Evolutionary conservation across 2,113 vertebrate species (phyloP), one percentile per base, ranked within the genome.

Genomic region (Proterorhinus semilunaris): DNA sequence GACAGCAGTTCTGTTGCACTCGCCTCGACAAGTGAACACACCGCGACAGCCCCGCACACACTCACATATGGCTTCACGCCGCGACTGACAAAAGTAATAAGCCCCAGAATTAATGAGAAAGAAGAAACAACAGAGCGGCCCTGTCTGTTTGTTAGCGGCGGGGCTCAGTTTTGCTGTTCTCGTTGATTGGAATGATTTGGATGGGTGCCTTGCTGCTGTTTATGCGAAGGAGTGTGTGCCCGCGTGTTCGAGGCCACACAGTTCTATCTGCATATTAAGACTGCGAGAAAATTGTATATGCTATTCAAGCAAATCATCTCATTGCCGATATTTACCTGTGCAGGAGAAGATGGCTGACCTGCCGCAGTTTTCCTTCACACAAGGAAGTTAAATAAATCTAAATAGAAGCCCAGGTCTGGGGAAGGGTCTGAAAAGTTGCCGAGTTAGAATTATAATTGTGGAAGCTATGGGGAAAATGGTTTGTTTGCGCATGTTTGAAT

Each of bases 131-230:
- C 7, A 64, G 50, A 69, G 47, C 5, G 13, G 62, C 68, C 47
- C 50, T 72, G 66, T 81, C 65, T 69, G 64, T 79, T 69, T 81
- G 52, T 79, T 65, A 64, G 61, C 49, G 4, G 79, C 16, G 50
- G 63, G 67, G 49, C 44, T 68, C 17, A 64, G 44, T 76, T 68
- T 68, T 67, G 75, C 78, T 79, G 53, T 62, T 82, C 66, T 53
- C 69, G 49, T 63, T 75, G 79, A 83, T 82, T 86, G 77, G 70
- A 79, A 63, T 71, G 61, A 82, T 83, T 78, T 81, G 67, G 66
- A 77, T 79, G 72, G 65, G 71, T 74, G 69, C 71, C 57, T 63
- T 53, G n/a, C 65, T 21, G 61, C 62, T 79, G 58, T 75, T 64
- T 70, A 36, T 65, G 58, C 15, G 43, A 27, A 64, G 15, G 64